These are phyloP conservation scores for Phyllopteryx taeniolatus DNA, from an alignment of 2,113 vertebrate genomes.

Conservation along the genomic window DNA sequence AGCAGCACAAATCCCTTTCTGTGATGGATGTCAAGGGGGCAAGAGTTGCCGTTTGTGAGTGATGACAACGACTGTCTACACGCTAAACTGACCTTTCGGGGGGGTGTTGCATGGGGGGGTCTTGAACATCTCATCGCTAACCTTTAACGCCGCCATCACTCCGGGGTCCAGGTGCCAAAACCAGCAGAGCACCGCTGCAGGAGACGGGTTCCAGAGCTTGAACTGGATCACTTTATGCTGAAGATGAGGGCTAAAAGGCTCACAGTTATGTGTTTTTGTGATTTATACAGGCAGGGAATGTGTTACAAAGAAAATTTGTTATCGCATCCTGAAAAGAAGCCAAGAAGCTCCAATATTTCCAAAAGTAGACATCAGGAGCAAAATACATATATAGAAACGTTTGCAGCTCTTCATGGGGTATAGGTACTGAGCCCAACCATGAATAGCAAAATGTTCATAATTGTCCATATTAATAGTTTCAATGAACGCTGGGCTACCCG, in stretches of 20 bases:
- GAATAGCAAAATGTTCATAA: no score
- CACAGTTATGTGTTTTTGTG: background rate
- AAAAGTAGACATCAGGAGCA: no score
- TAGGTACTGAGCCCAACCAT: no score
- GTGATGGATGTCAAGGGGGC: background rate
- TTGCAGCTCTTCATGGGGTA: no score
- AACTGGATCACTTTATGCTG: background rate
- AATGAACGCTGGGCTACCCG: no score
- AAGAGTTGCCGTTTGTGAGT: background rate
- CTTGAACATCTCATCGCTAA: background rate
- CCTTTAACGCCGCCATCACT: background rate
- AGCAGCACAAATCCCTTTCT: background rate
- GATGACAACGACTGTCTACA: background rate
- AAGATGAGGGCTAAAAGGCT: background rate
- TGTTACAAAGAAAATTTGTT: background rate
- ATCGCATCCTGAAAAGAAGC: background rate
- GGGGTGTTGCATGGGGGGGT: background rate
- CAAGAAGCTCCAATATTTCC: no score
- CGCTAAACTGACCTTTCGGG: background rate
- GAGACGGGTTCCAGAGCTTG: background rate
- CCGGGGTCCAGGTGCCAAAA: background rate
- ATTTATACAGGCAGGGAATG: background rate
- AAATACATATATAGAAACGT: no score
- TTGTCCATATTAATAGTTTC: no score
- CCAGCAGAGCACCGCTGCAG: background rate